Evolutionary conservation across 2,113 vertebrate genomes (phyloP).

Genomic region (Microcebus ravelobensis): DNA sequence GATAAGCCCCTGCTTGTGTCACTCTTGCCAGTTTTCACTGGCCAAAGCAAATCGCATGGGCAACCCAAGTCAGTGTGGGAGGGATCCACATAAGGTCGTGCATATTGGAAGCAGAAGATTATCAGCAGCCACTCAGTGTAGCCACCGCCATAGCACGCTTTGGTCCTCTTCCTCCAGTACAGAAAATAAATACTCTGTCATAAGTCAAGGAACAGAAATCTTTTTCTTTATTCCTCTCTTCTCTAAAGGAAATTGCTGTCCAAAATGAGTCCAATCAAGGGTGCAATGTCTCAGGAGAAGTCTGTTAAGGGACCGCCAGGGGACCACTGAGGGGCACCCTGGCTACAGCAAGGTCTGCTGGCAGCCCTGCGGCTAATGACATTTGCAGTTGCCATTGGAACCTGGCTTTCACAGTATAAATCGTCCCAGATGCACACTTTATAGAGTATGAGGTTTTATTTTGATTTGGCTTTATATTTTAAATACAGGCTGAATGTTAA

Average conservation of each 20-base stretch:
- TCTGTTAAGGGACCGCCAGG: neutral
- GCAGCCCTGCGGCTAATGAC: neutral
- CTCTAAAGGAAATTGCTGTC: neutral
- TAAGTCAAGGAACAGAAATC: neutral
- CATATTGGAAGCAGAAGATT: neutral
- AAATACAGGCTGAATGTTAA: constrained; percentile 41
- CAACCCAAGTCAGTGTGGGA: neutral
- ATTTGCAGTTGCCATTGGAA: neutral
- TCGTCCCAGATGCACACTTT: constrained; percentile 43
- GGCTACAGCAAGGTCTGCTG: neutral
- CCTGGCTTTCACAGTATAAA: constrained; percentile 13
- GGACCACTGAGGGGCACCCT: rapidly evolving
- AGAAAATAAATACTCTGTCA: neutral
- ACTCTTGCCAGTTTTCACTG: neutral
- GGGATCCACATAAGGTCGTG: neutral
- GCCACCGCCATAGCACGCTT: neutral
- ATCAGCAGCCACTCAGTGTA: neutral
- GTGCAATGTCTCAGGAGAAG: neutral
- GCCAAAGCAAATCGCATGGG: neutral
- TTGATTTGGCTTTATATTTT: constrained; percentile 61
- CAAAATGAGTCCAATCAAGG: neutral
- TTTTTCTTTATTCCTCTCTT: neutral
- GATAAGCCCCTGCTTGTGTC: neutral
- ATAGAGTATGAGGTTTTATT: constrained; percentile 38
- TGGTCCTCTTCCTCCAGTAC: neutral